These are phyloP conservation scores for Opisthograptis luteolata DNA, from an alignment of 2,888 invertebrate species.

Conservation along the genomic window DNA sequence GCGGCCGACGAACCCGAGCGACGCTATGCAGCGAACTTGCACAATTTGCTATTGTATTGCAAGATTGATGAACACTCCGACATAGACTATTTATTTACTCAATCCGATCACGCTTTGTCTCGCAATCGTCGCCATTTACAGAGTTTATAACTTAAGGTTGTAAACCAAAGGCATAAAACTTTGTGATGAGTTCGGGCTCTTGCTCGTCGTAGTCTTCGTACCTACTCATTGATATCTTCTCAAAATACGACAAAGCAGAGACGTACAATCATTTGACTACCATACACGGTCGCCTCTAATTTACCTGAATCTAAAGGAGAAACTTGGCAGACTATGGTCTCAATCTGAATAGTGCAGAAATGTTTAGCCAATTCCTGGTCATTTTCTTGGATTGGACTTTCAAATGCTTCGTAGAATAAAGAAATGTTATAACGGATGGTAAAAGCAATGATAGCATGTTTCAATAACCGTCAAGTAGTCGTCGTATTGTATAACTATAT, in stretches of 20 bases:
- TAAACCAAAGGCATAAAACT: slow-evolving; percentile 69
- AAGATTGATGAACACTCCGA: slow-evolving; percentile 78
- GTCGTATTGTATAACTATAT: too few relatives aligned
- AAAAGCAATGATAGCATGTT: too few relatives aligned
- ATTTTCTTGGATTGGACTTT: slow-evolving; percentile 21
- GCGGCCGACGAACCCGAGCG: slow-evolving; percentile 69
- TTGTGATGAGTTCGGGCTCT: slow-evolving; percentile 44
- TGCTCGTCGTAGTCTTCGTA: slow-evolving; percentile 1
- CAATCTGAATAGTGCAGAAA: slow-evolving; percentile 55
- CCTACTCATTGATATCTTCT: too few relatives aligned
- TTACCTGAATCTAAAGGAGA: slow-evolving; percentile 65
- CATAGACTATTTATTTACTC: slow-evolving; percentile 78
- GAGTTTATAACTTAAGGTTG: slow-evolving; percentile 63
- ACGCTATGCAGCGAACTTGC: slow-evolving; percentile 63
- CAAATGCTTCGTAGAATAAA: slow-evolving; percentile 33
- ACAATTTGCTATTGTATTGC: slow-evolving; percentile 73
- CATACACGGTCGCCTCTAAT: slow-evolving; percentile 66
- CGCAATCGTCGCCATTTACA: slow-evolving; percentile 74
- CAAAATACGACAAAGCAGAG: slow-evolving; percentile 55
- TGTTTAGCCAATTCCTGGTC: slow-evolving; percentile 41
- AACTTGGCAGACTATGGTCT: slow-evolving; percentile 66
- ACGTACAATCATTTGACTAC: slow-evolving; percentile 56
- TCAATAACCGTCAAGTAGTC: too few relatives aligned
- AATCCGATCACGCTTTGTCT: slow-evolving; percentile 80
- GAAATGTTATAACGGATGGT: too few relatives aligned